A percentile compares a stretch with the other conserved stretches of the same genome.
These are phyloP conservation scores for Pseudochromis fuscus DNA, from an alignment of 2,797 vertebrate genomes.

Conservation along the genomic window DNA sequence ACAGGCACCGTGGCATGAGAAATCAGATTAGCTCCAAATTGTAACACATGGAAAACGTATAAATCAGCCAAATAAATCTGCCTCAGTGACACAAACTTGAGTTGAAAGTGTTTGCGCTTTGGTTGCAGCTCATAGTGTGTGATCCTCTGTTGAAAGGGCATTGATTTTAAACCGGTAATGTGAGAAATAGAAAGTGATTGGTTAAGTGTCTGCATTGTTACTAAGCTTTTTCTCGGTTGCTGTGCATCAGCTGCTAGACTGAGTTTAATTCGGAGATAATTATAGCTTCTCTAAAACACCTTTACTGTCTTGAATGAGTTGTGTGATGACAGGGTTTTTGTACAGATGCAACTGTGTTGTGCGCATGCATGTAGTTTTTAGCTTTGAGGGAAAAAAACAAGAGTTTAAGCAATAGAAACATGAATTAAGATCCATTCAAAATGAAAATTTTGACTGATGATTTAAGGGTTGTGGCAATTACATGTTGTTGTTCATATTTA, in stretches of 20 bases:
- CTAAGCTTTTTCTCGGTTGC: slow-evolving; percentile 30
- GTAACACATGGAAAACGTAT: slow-evolving; percentile 47
- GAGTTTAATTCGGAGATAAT: slow-evolving; percentile 59
- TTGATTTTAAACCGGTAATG: slow-evolving; percentile 56
- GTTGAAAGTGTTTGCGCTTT: slow-evolving; percentile 31
- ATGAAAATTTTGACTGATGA: background rate
- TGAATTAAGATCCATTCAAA: slow-evolving; percentile 36
- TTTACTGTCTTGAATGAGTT: slow-evolving; percentile 26
- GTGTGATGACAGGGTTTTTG: slow-evolving; percentile 12
- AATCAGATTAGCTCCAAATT: slow-evolving; percentile 68
- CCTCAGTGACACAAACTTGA: slow-evolving; percentile 38
- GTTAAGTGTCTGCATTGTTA: slow-evolving; percentile 64
- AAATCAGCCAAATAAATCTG: slow-evolving; percentile 64
- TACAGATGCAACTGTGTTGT: background rate
- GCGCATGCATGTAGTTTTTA: background rate
- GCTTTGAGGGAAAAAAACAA: slow-evolving; percentile 3
- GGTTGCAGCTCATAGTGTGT: slow-evolving; percentile 19
- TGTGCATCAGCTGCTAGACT: slow-evolving; percentile 48
- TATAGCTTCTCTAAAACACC: slow-evolving; percentile 36
- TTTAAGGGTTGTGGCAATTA: slow-evolving; percentile 4
- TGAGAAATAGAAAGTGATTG: slow-evolving; percentile 51
- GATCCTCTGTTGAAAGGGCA: slow-evolving; percentile 45
- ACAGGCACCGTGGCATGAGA: slow-evolving; percentile 34
- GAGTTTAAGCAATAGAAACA: background rate
- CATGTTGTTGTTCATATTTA: background rate